Evolutionary conservation across 2,113 vertebrate species (phyloP).

Genomic region (Coptodon bakossiorum): DNA sequence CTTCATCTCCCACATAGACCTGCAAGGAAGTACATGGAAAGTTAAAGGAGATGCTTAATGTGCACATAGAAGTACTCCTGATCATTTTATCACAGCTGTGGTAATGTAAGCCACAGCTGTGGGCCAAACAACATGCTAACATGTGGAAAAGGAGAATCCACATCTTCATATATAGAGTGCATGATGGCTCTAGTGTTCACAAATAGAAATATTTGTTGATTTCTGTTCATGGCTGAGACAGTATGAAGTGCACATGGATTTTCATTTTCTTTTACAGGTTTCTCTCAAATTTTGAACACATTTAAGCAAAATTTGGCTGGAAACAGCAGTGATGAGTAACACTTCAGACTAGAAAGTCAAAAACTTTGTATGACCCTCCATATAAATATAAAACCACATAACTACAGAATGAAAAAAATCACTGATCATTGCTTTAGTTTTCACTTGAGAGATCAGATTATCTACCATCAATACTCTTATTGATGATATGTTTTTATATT

Average conservation of each 20-base stretch:
- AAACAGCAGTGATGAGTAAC: not conserved
- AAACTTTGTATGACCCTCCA: not conserved
- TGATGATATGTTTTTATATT: not conserved
- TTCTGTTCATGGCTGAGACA: too few relatives aligned
- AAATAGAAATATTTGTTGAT: too few relatives aligned
- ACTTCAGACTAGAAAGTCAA: not conserved
- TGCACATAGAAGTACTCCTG: not conserved
- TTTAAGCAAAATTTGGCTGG: not conserved
- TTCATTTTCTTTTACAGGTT: not conserved
- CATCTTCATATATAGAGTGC: too few relatives aligned
- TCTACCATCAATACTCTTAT: not conserved
- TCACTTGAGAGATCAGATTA: too few relatives aligned
- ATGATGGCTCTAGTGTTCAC: not conserved
- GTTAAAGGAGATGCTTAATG: not conserved
- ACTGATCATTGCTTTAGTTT: too few relatives aligned
- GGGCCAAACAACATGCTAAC: not conserved
- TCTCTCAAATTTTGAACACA: not conserved
- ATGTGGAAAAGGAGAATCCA: not conserved
- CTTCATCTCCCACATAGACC: conserved; percentile 68
- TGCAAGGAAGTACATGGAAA: conserved; percentile 38
- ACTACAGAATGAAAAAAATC: not conserved
- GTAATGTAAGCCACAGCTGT: not conserved
- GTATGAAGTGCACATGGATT: not conserved
- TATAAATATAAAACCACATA: not conserved
- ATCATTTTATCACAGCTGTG: not conserved